Evolutionary conservation across 2,888 invertebrate genomes (phyloP).

Genomic region (Melanophora roralis): DNA sequence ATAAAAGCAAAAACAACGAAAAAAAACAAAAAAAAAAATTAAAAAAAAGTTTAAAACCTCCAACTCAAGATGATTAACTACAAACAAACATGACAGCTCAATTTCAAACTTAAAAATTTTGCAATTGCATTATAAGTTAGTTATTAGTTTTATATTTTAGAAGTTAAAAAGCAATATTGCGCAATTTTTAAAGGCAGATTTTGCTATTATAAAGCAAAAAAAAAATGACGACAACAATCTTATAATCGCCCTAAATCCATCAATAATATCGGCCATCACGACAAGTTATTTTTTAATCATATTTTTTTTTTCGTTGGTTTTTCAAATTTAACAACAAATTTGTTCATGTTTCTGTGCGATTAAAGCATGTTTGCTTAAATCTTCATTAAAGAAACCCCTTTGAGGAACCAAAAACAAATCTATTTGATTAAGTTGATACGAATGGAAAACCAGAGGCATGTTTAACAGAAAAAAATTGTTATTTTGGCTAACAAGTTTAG

Average conservation of each 20-base stretch:
- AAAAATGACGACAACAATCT: constrained; percentile 72
- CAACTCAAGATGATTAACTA: constrained; percentile 74
- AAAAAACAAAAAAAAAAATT: constrained; percentile 9
- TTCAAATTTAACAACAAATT: constrained; percentile 62
- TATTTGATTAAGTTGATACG: not conserved
- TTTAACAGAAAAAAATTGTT: no score
- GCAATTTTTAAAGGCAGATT: constrained; percentile 54
- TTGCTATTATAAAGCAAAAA: constrained; percentile 33
- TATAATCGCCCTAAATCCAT: constrained; percentile 76
- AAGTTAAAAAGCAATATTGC: constrained; percentile 47
- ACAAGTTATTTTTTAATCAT: constrained; percentile 61
- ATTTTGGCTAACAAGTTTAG: constrained; percentile 53
- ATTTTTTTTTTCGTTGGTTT: constrained; percentile 59
- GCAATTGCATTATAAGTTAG: constrained; percentile 49
- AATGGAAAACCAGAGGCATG: not conserved
- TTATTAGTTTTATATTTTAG: constrained; percentile 28
- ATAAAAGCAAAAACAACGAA: constrained; percentile 17
- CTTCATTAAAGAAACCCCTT: constrained; percentile 51
- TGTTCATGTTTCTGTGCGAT: constrained; percentile 44
- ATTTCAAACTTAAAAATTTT: constrained; percentile 66
- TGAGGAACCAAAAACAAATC: not conserved
- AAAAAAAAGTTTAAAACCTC: constrained; percentile 38
- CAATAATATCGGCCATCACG: constrained; percentile 76
- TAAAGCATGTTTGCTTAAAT: constrained; percentile 57
- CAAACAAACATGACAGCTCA: constrained; percentile 76